Evolutionary conservation across 2,113 vertebrate species (phyloP).

Genomic region (Pseudorectes ferrugineus): DNA sequence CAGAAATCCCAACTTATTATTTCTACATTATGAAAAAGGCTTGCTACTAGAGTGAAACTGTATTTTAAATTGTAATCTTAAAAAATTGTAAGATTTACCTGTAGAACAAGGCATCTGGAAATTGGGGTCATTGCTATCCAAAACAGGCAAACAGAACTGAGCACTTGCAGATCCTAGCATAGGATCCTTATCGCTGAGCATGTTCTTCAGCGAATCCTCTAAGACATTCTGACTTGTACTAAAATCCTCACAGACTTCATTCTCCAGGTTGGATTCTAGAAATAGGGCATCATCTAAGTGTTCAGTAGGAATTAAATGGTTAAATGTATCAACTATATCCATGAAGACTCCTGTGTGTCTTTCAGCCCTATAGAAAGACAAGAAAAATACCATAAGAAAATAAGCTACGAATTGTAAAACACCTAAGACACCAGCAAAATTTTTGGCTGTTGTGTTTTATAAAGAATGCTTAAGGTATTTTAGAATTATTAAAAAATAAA

Average conservation of each 20-base stretch:
- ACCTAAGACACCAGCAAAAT: conserved; percentile 72
- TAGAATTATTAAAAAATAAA: background rate
- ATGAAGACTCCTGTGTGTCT: conserved; percentile 95
- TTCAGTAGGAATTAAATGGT: conserved; percentile 98
- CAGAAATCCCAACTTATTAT: conserved; percentile 49
- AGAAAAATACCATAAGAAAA: conserved; percentile 83
- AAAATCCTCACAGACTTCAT: conserved; percentile 97
- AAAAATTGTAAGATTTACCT: conserved; percentile 85
- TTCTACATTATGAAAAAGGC: conserved; percentile 43
- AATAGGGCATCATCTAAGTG: conserved; percentile 97
- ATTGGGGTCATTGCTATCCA: conserved; percentile 91
- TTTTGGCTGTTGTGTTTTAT: conserved; percentile 63
- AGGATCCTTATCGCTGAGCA: conserved; percentile 99
- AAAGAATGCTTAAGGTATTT: conserved; percentile 65
- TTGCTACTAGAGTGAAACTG: conserved; percentile 58
- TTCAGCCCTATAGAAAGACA: conserved; percentile 86
- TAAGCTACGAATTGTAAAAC: conserved; percentile 74
- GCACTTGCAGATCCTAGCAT: conserved; percentile 98
- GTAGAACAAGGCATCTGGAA: conserved; percentile 88
- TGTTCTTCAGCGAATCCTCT: conserved; percentile 97
- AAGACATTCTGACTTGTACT: conserved; percentile 83
- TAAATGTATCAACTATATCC: conserved; percentile 99
- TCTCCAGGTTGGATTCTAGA: conserved; percentile 93
- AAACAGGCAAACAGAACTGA: conserved; percentile 92
- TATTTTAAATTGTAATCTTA: conserved; percentile 74